Evolutionary conservation across 1,140 invertebrate species (phyloP).

Genomic region (Nymphalis io): DNA sequence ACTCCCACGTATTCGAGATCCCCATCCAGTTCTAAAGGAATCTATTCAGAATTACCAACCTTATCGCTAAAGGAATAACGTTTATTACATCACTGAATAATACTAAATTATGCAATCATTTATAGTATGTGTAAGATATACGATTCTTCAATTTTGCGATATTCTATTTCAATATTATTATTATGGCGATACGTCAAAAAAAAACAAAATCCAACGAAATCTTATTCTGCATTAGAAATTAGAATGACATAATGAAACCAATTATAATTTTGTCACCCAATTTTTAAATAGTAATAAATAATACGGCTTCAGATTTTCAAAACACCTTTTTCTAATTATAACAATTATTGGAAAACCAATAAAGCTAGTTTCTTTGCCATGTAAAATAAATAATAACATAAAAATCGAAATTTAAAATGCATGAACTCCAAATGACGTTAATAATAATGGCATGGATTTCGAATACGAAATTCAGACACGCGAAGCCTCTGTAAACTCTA

Average conservation of each 20-base stretch:
- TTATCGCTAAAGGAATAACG: constrained; percentile 43
- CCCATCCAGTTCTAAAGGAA: constrained; percentile 32
- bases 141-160: neutral
- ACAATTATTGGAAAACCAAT: no score
- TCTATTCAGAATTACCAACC: constrained; percentile 39
- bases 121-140: neutral
- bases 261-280: no score
- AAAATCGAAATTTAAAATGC: neutral
- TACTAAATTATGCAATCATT: constrained; percentile 19
- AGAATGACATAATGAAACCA: no score
- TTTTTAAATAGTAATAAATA: no score
- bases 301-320: no score
- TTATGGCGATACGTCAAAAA: no score
- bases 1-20: constrained; percentile 43
- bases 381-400: neutral
- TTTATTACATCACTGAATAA: neutral
- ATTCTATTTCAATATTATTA: neutral
- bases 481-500: constrained; percentile 9
- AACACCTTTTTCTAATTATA: no score
- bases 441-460: neutral
- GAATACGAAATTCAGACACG: neutral
- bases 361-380: no score
- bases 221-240: no score
- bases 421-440: neutral
- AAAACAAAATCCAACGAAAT: no score